Evolutionary conservation across 2,888 invertebrate genomes (phyloP).

Genomic region (Eupithecia centaureata): DNA sequence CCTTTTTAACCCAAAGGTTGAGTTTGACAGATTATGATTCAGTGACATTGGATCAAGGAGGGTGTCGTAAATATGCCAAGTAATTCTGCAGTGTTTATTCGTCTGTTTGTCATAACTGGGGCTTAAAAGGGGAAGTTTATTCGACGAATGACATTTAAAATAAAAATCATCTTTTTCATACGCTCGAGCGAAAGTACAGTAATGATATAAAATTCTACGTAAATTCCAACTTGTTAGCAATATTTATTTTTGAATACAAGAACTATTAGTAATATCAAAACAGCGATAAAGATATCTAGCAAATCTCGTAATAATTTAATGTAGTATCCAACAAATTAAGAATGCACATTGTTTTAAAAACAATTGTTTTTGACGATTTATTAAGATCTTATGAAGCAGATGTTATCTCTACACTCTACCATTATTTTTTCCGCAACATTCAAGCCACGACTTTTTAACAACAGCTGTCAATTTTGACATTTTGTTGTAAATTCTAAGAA

Average conservation of each 20-base stretch:
- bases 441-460: not conserved
- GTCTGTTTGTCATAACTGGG: conserved; percentile 22
- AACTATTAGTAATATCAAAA: conserved; percentile 25
- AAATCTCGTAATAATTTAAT: conserved; percentile 17
- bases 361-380: not conserved
- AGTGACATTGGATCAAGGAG: conserved; percentile 30
- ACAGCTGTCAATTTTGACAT: not conserved
- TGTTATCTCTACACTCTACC: not conserved
- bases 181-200: conserved; percentile 1
- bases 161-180: not conserved
- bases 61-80: conserved; percentile 8
- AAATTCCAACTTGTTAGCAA: not conserved
- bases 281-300: conserved; percentile 17
- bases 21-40: conserved; percentile 37
- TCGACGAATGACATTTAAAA: conserved; percentile 26
- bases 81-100: conserved; percentile 20
- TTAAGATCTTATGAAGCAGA: not conserved
- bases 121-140: conserved; percentile 17
- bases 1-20: conserved; percentile 39
- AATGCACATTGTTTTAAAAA: conserved; percentile 17
- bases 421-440: not conserved
- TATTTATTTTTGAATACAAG: conserved; percentile 9
- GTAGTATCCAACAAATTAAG: not conserved
- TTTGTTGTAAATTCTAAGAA: not conserved
- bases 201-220: conserved; percentile 17